These are phyloP conservation scores for Trematocara unimaculatum DNA, from an alignment of 2,113 vertebrate species.

Conservation along the genomic window DNA sequence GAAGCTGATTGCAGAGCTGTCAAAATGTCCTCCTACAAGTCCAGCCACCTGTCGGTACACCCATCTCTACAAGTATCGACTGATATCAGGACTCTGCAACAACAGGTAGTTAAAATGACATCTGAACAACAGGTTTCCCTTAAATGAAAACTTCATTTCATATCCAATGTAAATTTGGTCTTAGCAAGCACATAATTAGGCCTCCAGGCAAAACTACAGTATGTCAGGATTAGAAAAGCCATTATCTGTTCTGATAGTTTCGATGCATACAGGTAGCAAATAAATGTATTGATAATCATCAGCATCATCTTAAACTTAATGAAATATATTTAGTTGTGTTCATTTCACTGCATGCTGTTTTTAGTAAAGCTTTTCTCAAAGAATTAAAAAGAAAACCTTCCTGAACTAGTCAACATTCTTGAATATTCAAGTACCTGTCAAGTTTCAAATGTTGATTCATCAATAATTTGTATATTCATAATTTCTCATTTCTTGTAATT, in stretches of 20 bases:
- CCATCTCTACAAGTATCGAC: constrained; percentile 77
- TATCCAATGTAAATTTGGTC: background rate
- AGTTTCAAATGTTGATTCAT: background rate
- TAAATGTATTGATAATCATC: rapidly evolving
- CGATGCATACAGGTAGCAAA: background rate
- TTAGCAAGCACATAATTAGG: background rate
- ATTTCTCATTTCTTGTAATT: background rate
- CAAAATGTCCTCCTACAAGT: constrained; percentile 74
- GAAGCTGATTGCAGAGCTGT: constrained; percentile 71
- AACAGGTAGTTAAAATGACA: constrained; percentile 77
- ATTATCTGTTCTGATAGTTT: background rate
- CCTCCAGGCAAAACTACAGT: background rate
- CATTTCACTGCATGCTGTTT: background rate
- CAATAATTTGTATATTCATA: background rate
- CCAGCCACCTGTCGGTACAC: constrained; percentile 70
- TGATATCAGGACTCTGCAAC: constrained; percentile 85
- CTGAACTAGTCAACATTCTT: background rate
- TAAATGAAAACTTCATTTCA: background rate
- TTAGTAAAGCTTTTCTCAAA: background rate
- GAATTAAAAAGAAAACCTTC: rapidly evolving
- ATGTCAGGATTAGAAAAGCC: background rate
- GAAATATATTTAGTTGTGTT: background rate
- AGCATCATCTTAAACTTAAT: background rate
- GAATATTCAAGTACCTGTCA: background rate
- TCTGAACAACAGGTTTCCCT: rapidly evolving